phyloP scores from a whole-genome alignment of 2,888 invertebrate species.

The Pteria penguin region DNA sequence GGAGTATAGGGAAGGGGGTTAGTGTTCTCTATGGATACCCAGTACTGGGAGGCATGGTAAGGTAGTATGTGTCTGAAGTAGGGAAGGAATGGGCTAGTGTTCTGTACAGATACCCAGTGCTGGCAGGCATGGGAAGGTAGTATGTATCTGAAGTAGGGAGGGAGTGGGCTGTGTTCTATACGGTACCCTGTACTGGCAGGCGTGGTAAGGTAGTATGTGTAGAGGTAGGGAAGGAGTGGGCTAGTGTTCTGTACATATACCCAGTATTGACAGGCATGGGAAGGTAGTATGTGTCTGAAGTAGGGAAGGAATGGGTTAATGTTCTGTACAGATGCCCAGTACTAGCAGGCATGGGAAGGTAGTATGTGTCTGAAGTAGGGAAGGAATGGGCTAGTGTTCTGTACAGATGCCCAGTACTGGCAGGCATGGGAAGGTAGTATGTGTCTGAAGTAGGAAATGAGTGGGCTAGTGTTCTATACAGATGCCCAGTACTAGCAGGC shows the following conservation, averaged over 20 bases:
- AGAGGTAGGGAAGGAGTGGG: too few species aligned
- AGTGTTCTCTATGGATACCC: too few species aligned
- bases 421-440: conserved; percentile 80
- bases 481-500: too few species aligned
- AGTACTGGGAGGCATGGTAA: too few species aligned
- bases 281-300: too few species aligned
- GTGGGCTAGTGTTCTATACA: too few species aligned
- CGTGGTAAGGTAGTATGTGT: conserved; percentile 80
- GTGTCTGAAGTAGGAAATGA: too few species aligned
- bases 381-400: conserved; percentile 83
- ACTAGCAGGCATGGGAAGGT: conserved; percentile 82
- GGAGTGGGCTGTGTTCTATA: conserved; percentile 83
- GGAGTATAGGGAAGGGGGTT: too few species aligned
- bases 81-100: conserved; percentile 83
- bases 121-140: conserved; percentile 82
- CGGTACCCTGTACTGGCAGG: conserved; percentile 83
- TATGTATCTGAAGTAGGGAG: conserved; percentile 84
- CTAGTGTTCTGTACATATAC: too few species aligned
- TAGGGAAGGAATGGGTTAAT: conserved; percentile 84
- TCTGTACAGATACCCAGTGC: conserved; percentile 83
- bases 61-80: too few species aligned
- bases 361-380: too few species aligned
- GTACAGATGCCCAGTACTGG: conserved; percentile 83
- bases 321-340: conserved; percentile 83
- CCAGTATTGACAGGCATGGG: too few species aligned